phyloP scores from a whole-genome alignment of 1,140 invertebrate species.

The Temnothorax curvispinosus region DNA sequence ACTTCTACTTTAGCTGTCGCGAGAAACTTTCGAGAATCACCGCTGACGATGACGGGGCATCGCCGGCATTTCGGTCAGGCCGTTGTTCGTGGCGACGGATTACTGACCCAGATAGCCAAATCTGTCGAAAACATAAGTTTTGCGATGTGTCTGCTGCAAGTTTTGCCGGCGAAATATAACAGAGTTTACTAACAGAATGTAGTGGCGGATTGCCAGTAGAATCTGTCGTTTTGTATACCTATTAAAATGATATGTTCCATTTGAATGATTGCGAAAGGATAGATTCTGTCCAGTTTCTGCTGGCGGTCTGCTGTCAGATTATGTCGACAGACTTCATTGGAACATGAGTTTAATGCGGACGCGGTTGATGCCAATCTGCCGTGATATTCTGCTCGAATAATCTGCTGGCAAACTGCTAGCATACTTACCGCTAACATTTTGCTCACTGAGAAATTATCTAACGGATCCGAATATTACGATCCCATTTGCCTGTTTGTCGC shows the following conservation, averaged over 20 bases:
- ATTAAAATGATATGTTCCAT: background rate
- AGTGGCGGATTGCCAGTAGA: background rate
- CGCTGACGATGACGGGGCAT: background rate
- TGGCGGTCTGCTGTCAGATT: background rate
- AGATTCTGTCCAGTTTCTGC: background rate
- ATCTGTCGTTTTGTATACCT: background rate
- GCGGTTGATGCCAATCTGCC: background rate
- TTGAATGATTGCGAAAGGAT: background rate
- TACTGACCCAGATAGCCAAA: conserved; percentile 5
- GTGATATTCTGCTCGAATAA: background rate
- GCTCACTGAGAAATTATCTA: background rate
- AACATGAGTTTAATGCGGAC: background rate
- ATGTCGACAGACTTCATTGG: background rate
- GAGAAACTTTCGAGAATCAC: background rate
- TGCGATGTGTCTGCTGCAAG: background rate
- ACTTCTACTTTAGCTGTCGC: background rate
- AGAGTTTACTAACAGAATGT: background rate
- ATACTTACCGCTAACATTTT: background rate
- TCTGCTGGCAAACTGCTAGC: background rate
- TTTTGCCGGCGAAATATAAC: background rate
- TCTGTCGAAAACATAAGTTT: conserved; percentile 7
- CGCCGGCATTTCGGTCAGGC: background rate
- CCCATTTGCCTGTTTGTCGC: background rate
- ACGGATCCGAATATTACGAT: background rate
- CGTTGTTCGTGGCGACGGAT: background rate